Conservation (phyloP, 2,797 vertebrate species). For the Pipistrellus nathusii region DNA sequence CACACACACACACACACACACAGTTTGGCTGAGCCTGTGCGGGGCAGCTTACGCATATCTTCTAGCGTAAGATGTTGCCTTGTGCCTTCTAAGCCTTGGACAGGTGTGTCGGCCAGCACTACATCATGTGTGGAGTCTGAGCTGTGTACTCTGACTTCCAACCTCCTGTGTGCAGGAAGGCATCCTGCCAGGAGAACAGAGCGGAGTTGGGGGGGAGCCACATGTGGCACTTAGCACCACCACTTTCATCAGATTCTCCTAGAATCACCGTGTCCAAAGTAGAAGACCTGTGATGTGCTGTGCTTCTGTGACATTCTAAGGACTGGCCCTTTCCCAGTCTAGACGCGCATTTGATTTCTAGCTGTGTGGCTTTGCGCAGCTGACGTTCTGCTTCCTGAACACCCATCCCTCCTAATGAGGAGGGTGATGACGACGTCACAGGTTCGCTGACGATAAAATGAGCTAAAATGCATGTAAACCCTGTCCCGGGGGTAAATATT, state of each 20-base stretch:
- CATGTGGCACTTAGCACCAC: fast-evolving
- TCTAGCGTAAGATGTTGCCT: neutral
- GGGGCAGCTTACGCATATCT: neutral
- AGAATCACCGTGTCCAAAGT: neutral
- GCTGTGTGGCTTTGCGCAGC: neutral
- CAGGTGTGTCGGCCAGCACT: neutral
- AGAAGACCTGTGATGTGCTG: neutral
- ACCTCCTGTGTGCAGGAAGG: neutral
- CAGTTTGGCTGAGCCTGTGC: neutral
- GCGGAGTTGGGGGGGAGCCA: neutral
- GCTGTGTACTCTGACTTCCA: neutral
- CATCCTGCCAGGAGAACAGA: neutral
- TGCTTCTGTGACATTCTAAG: neutral
- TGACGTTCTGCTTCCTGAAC: neutral
- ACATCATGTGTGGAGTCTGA: neutral
- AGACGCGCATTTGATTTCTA: neutral
- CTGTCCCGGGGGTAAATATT: neutral
- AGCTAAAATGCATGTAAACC: neutral
- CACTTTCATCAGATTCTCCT: neutral
- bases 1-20: neutral
- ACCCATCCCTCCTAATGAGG: neutral
- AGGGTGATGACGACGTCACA: neutral
- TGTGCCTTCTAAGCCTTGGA: neutral
- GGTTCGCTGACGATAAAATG: neutral
- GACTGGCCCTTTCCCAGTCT: neutral